These are phyloP conservation scores for Meandrina meandrites DNA, from an alignment of 92 coral and sea anemone species.

Conservation along the genomic window DNA sequence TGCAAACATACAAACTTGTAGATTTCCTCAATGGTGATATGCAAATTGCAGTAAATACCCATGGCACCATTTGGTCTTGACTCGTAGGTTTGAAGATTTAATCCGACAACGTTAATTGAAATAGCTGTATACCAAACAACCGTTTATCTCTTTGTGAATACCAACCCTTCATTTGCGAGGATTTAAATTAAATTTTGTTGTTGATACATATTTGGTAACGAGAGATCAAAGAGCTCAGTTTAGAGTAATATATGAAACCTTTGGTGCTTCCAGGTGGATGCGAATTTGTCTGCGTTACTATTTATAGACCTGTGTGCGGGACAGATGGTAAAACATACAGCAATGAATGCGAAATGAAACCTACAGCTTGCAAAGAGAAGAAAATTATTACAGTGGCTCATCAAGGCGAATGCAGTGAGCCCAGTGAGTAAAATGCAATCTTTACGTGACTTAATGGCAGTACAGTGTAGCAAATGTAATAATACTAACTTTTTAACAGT, in stretches of 20 bases:
- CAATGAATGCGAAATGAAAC: conserved; percentile 1
- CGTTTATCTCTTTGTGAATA: no score
- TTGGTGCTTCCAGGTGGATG: neutral
- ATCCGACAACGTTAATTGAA: no score
- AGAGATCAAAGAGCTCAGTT: neutral
- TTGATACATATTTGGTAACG: neutral
- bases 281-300: neutral
- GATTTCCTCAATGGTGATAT: no score
- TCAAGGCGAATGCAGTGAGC: conserved; percentile 34
- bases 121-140: no score
- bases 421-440: conserved; percentile 10
- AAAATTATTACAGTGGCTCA: neutral
- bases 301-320: conserved; percentile 16
- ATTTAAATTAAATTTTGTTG: neutral
- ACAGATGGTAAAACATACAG: conserved; percentile 20
- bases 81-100: no score
- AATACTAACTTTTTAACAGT: neutral
- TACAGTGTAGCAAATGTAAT: neutral
- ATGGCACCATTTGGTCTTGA: no score
- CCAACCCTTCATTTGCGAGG: no score
- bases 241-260: neutral
- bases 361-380: neutral
- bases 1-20: no score
- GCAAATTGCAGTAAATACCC: no score
- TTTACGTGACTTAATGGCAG: neutral